Evolutionary conservation across 2,888 invertebrate species (phyloP).

Genomic region (Harpalus rubripes): DNA sequence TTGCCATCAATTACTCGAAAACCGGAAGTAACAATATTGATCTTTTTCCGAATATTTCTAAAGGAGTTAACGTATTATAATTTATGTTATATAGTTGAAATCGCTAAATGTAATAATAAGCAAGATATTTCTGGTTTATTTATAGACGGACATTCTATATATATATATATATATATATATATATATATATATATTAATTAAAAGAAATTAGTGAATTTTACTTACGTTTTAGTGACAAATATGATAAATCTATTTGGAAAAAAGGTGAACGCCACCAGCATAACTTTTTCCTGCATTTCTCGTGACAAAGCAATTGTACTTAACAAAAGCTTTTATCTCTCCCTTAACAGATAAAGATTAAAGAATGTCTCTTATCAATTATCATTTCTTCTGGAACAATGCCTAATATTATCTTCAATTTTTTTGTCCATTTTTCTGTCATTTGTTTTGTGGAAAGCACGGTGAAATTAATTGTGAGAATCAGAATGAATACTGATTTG

Average conservation of each 20-base stretch:
- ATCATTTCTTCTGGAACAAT: constrained; percentile 51
- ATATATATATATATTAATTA: no score
- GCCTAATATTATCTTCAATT: constrained; percentile 44
- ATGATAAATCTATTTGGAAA: background rate
- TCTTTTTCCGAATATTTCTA: no score
- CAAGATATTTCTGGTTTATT: no score
- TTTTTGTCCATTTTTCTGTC: constrained; percentile 31
- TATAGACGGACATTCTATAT: no score
- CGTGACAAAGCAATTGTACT: constrained; percentile 17
- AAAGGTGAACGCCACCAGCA: no score
- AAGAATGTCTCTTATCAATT: constrained; percentile 55
- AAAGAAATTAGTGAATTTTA: no score
- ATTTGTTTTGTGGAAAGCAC: constrained; percentile 39
- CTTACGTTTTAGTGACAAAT: background rate
- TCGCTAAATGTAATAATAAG: no score
- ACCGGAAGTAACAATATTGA: no score
- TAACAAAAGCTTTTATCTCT: constrained; percentile 49
- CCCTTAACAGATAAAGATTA: constrained; percentile 48
- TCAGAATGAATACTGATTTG: background rate
- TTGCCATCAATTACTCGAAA: no score
- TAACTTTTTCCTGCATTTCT: background rate
- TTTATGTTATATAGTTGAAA: no score
- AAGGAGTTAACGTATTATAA: no score
- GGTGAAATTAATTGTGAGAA: constrained; percentile 40
- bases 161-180: no score